Conservation (phyloP, 2,888 invertebrate genomes). For the Lagria hirta region DNA sequence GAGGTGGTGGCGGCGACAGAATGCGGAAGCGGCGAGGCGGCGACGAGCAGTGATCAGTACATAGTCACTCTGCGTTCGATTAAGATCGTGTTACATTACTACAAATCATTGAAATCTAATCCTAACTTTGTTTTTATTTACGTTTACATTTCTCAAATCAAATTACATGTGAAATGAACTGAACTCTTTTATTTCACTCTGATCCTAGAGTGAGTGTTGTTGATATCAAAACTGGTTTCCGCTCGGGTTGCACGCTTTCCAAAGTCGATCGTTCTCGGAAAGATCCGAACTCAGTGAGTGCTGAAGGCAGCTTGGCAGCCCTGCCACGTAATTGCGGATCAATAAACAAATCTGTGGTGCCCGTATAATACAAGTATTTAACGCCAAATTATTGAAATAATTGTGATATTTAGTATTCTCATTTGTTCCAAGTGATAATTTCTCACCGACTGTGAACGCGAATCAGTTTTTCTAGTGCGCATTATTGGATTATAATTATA, state of each 20-base stretch:
- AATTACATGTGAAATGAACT: no score
- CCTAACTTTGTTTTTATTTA: no score
- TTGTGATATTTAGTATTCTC: constrained; percentile 56
- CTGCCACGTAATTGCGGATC: constrained; percentile 54
- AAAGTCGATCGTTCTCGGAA: constrained; percentile 34
- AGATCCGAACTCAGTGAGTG: constrained; percentile 19
- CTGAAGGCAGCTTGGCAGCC: constrained; percentile 44
- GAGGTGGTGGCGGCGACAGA: constrained; percentile 21
- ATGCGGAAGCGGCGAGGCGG: no score
- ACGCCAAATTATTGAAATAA: constrained; percentile 54
- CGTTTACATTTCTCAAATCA: no score
- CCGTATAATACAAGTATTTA: constrained; percentile 52
- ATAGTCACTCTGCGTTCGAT: background rate
- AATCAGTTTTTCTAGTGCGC: constrained; percentile 31
- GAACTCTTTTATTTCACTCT: background rate
- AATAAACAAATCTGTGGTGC: constrained; percentile 51
- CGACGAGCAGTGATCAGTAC: background rate
- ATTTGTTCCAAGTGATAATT: constrained; percentile 48
- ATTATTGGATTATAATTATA: constrained; percentile 18
- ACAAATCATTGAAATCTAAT: no score
- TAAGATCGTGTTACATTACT: no score
- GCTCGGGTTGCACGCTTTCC: constrained; percentile 41
- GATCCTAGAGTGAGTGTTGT: background rate
- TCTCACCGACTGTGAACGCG: constrained; percentile 39
- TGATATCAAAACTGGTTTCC: constrained; percentile 42